Evolutionary conservation across 2,113 vertebrate genomes (phyloP).

Genomic region (Chitala chitala): DNA sequence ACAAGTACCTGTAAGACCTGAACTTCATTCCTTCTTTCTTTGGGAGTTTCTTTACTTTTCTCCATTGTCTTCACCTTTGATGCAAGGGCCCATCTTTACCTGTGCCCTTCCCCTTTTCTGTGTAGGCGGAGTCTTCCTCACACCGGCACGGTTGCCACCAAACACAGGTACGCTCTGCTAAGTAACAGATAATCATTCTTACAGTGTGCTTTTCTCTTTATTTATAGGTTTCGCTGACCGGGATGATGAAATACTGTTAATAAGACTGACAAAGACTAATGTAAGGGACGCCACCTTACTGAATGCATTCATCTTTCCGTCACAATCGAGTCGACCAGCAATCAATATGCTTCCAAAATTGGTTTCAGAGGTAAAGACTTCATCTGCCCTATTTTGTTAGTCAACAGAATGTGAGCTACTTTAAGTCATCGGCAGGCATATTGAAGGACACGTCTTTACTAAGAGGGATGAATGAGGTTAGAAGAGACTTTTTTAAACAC

Average conservation of each 20-base stretch:
- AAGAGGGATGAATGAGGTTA: no score
- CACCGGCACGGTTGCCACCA: not conserved
- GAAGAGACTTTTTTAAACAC: no score
- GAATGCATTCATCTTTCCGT: slow-evolving; percentile 11
- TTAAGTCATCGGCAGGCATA: not conserved
- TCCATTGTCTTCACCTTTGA: not conserved
- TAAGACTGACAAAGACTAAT: slow-evolving; percentile 19
- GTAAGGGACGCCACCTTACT: slow-evolving; percentile 11
- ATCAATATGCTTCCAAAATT: slow-evolving; percentile 4
- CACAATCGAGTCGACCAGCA: slow-evolving; percentile 7
- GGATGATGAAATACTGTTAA: slow-evolving; percentile 19
- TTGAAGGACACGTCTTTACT: no score
- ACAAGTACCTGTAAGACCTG: no score
- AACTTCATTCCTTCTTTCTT: not conserved
- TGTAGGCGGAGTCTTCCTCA: not conserved
- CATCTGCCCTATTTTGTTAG: not conserved
- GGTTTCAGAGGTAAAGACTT: slow-evolving; percentile 5
- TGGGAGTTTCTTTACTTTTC: not conserved
- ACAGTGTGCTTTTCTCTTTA: not conserved
- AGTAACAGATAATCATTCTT: slow-evolving; percentile 6
- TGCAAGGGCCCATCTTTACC: not conserved
- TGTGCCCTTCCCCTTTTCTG: not conserved
- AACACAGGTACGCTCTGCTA: not conserved
- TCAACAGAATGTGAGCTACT: not conserved
- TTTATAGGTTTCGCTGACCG: slow-evolving; percentile 12